A percentile compares a stretch with the other conserved stretches of the same genome.
phyloP scores from a whole-genome alignment of 1,140 invertebrate species.

The Hetaerina americana region DNA sequence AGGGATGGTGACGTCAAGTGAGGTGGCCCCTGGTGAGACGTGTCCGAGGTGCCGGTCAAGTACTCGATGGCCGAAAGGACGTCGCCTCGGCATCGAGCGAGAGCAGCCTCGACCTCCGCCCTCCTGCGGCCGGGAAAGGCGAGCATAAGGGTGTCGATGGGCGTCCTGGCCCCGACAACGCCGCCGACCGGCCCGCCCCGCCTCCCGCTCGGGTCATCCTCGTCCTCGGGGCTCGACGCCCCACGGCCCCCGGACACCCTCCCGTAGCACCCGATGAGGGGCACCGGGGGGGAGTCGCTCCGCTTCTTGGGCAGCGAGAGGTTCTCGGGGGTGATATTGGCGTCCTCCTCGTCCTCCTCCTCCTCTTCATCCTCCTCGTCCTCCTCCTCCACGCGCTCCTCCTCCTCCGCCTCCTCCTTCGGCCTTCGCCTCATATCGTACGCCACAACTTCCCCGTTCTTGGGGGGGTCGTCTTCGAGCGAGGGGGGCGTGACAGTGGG shows the following conservation, averaged over 20 bases:
- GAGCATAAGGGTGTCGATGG: slow-evolving; percentile 57
- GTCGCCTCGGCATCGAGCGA: slow-evolving; percentile 62
- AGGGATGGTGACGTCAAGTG: slow-evolving; percentile 21
- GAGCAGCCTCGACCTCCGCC: slow-evolving; percentile 65
- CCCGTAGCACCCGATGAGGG: background rate
- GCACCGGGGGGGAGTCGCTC: background rate
- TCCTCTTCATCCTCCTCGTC: slow-evolving; percentile 21
- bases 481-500: slow-evolving; percentile 10
- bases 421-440: background rate
- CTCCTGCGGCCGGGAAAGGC: slow-evolving; percentile 77
- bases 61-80: slow-evolving; percentile 83
- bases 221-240: background rate
- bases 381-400: too few relatives aligned
- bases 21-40: slow-evolving; percentile 21
- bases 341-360: slow-evolving; percentile 17
- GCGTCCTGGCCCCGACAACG: slow-evolving; percentile 22
- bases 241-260: background rate
- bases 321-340: slow-evolving; percentile 21
- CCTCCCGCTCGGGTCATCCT: background rate
- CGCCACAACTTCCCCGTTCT: background rate
- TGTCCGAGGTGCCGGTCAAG: slow-evolving; percentile 52
- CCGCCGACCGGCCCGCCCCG: background rate
- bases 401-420: background rate
- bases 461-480: slow-evolving; percentile 3
- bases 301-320: slow-evolving; percentile 25